Evolutionary conservation across 2,113 vertebrate species (phyloP).

Genomic region (Erythrocebus patas): DNA sequence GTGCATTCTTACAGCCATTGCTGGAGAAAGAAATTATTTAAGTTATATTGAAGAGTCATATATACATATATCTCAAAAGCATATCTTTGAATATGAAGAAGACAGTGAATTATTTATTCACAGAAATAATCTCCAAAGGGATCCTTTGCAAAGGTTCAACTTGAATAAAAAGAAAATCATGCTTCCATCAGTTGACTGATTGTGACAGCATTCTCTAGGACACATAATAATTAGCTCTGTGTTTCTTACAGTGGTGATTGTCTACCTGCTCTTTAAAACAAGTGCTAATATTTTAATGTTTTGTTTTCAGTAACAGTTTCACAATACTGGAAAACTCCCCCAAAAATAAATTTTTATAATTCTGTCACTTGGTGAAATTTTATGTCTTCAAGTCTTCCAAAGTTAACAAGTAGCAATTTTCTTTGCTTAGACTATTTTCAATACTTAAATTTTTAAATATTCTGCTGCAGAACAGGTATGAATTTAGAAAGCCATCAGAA

Average conservation of each 20-base stretch:
- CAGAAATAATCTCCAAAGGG: neutral
- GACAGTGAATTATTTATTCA: neutral
- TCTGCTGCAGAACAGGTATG: neutral
- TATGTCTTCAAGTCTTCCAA: neutral
- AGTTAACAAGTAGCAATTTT: slow-evolving; percentile 57
- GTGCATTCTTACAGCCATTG: neutral
- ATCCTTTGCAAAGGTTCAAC: neutral
- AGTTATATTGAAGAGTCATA: neutral
- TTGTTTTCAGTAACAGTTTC: slow-evolving; percentile 47
- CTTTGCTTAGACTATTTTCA: neutral
- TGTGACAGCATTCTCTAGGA: neutral
- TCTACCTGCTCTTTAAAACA: neutral
- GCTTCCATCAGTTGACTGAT: neutral
- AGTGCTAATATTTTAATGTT: neutral
- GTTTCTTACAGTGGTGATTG: neutral
- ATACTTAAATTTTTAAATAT: slow-evolving; percentile 15
- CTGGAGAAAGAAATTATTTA: neutral
- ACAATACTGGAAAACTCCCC: neutral
- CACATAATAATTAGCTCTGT: slow-evolving; percentile 39
- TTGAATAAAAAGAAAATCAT: neutral
- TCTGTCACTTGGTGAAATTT: neutral
- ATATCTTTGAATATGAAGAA: neutral
- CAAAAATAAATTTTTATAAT: neutral
- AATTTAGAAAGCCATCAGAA: slow-evolving; percentile 39
- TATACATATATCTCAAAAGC: neutral